Evolutionary conservation across 37 sponge, comb jelly and placozoan species (phyloP), one percentile per base, ranked within the genome.

Genomic region (Lycopodina hypogea): DNA sequence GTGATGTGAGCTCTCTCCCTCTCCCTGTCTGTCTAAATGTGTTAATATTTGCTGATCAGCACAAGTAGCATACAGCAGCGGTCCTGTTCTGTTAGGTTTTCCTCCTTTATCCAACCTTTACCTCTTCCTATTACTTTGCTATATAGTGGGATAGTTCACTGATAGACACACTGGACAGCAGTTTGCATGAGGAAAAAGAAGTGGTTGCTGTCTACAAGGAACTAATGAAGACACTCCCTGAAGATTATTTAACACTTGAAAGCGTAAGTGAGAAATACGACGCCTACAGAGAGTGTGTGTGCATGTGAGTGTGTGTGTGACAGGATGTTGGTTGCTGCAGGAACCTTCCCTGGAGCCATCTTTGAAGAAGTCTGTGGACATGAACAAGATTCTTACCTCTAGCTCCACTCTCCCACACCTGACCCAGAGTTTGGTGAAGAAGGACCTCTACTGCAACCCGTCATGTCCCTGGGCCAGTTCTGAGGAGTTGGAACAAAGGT

Each of bases 141-240:
- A 1, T 32, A 15, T 63, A 66, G 24, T 78, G 40, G 67, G 74
- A 81, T 15, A 68, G 36, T 24, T 32, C 45, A 28, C 79, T 60
- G 50, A 38, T 78, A 3, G 74, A 69, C 38, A 84, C 90, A 33
- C 53, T 96, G 81, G 97, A 96, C 66, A 70, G 84, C 50, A 88
- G 68, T 40, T 65, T 90, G 29, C 62, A 77, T 42, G 71, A 80
- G 58, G 94, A 84, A 11, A 73, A 82, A 42, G 89, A 96, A 33
- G 59, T 96, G 8, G 53, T 42, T 23, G 72, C 72, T 3, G 71
- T 93, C 33, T 96, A 93, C 57, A 56, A 78, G 14, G 97, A 93
- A 73, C 77, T 96, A 18, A 68, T 67, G n/a, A 67, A 78, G 33
- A 86, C 92, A 6, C 51, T 93, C 1, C 77, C 85, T 6, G 78